Conservation (phyloP, 2,888 invertebrate genomes). For the Pyrrhia umbra region DNA sequence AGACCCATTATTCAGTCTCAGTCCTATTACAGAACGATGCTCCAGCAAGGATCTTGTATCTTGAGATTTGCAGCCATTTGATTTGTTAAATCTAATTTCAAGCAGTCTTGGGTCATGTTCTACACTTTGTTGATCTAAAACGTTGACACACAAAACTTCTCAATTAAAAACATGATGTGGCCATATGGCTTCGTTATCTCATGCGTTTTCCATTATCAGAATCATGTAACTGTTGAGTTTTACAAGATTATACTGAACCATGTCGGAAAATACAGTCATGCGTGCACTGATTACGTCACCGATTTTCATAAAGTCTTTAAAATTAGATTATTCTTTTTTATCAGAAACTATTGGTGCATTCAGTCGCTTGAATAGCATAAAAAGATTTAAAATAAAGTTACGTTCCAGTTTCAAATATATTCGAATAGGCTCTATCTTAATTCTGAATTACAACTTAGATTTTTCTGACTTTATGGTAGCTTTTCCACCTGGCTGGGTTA, state of each 20-base stretch:
- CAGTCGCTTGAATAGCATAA: not conserved
- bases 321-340: constrained; percentile 33
- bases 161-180: constrained; percentile 1
- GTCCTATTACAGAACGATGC: no score
- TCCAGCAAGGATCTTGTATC: no score
- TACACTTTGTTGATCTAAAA: no score
- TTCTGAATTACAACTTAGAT: constrained; percentile 4
- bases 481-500: constrained; percentile 5
- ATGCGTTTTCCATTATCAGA: constrained; percentile 29
- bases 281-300: constrained; percentile 27
- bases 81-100: no score
- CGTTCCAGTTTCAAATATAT: constrained; percentile 17
- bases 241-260: constrained; percentile 13
- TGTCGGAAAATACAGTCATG: constrained; percentile 27
- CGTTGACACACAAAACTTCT: not conserved
- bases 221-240: constrained; percentile 32
- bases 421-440: not conserved
- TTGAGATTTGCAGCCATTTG: no score
- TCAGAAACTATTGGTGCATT: constrained; percentile 13
- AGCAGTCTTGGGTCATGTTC: no score
- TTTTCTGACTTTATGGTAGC: not conserved
- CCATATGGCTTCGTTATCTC: constrained; percentile 6
- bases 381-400: constrained; percentile 3
- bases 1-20: no score
- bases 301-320: constrained; percentile 15